These are phyloP conservation scores for Dione juno DNA, from an alignment of 2,888 invertebrate species.

Conservation along the genomic window DNA sequence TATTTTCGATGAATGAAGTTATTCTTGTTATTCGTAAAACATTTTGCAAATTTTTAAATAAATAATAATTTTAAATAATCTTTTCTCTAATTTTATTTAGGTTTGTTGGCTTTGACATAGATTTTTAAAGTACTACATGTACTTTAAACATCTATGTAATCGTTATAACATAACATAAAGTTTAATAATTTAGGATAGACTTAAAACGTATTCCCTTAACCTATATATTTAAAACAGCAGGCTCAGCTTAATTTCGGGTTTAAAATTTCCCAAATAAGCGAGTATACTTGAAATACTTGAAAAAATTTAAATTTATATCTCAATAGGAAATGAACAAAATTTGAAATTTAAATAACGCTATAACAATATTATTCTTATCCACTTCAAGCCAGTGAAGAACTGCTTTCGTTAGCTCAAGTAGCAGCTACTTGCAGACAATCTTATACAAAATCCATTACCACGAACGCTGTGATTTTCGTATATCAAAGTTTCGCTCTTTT, in stretches of 20 bases:
- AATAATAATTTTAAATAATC: no score
- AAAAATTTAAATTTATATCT: conserved; percentile 39
- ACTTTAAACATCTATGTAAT: no score
- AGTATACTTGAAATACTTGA: conserved; percentile 38
- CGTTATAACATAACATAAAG: no score
- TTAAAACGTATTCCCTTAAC: background rate
- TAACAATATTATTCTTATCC: conserved; percentile 43
- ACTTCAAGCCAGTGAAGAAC: conserved; percentile 51
- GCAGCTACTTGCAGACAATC: conserved; percentile 50
- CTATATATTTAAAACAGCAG: conserved; percentile 5
- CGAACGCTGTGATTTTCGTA: conserved; percentile 62
- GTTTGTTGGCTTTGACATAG: no score
- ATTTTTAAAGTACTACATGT: no score
- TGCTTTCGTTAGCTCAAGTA: conserved; percentile 64
- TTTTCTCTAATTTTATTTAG: no score
- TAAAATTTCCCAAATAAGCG: conserved; percentile 19
- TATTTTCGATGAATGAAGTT: conserved; percentile 6
- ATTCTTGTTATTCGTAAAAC: no score
- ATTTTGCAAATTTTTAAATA: no score
- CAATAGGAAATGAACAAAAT: conserved; percentile 35
- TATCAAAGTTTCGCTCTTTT: conserved; percentile 50
- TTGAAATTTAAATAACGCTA: conserved; percentile 40
- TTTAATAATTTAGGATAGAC: background rate
- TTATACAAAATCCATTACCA: conserved; percentile 63
- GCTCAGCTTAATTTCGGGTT: background rate